Base-by-base conservation (phyloP, 2,888 invertebrate genomes). In the Atrina japonica region DNA sequence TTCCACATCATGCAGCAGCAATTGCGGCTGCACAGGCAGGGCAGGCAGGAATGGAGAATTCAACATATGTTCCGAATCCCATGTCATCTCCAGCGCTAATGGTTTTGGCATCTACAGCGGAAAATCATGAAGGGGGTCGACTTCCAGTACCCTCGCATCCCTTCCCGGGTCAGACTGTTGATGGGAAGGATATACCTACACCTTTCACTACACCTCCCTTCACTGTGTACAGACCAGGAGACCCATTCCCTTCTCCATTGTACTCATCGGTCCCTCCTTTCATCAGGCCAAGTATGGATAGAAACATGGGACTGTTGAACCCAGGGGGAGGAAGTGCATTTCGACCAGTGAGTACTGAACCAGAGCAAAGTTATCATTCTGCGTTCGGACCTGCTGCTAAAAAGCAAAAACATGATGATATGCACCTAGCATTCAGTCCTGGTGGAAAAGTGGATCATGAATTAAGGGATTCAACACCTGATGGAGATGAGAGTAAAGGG, bases 21-120 rank as follows among this genome's bases (percentile, higher is more conserved):
- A 43, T 70, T 40, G 83, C 80, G 61, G 80, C 77, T 56, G 76
- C 85, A 16, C 82, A 83, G 45, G 80, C 82, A 50, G 83, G 83
- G 27, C 80, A 82, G 45, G 75, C 81, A 52, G 75, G 76, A 27
- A 87, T 87, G 87, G 87, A 88, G 58, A 86, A 83, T 68, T 76
- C 86, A 5, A 75, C 86, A 6, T 86, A 85, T 58, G 76, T 86
- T 55, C 86, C 87, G 9, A 87, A 86, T 70, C 85, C 87, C 1
- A 74, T 87, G 56, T 81, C 85, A 35, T 83, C 86, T 16, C 87
- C 88, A 30, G 86, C 87, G 35, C 75, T 88, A 52, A 88, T 88
- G 88, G 86, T 87, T 41, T 73, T 88, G 70, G 87, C 88, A 21
- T 86, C 86, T 1, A 84, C 86, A 35, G 84, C 86, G 29, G 88